These are phyloP conservation scores for Eriosoma lanigerum DNA, from an alignment of 1,140 invertebrate genomes.

Conservation along the genomic window DNA sequence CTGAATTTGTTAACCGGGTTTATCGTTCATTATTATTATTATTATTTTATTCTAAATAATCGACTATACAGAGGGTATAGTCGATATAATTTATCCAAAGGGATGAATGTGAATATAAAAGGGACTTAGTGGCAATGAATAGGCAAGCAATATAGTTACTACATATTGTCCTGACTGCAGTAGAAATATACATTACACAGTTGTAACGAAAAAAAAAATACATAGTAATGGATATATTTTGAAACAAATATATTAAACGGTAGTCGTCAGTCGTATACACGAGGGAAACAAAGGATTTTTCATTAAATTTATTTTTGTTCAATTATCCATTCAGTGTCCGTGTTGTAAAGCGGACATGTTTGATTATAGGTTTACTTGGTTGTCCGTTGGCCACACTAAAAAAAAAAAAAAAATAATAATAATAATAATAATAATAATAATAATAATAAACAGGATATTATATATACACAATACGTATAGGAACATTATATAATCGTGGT, in stretches of 20 bases:
- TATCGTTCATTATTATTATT: too few species aligned
- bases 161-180: background rate
- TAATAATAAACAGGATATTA: conserved; percentile 36
- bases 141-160: background rate
- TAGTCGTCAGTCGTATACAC: background rate
- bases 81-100: too few species aligned
- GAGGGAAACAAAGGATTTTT: background rate
- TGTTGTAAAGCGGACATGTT: conserved; percentile 8
- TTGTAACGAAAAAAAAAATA: background rate
- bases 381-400: background rate
- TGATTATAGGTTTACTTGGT: conserved; percentile 14
- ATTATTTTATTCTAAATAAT: background rate
- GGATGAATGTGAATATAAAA: background rate
- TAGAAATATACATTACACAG: background rate
- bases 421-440: too few species aligned
- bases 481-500: background rate
- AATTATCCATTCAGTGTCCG: conserved; percentile 1
- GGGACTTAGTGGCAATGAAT: too few species aligned
- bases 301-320: background rate
- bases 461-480: background rate
- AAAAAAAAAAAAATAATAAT: background rate
- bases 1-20: conserved; percentile 7
- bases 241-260: background rate
- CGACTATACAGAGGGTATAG: too few species aligned
- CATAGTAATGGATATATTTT: background rate